These are phyloP conservation scores for Oreohelix idahoensis DNA, from an alignment of 1,140 invertebrate species.

Conservation along the genomic window DNA sequence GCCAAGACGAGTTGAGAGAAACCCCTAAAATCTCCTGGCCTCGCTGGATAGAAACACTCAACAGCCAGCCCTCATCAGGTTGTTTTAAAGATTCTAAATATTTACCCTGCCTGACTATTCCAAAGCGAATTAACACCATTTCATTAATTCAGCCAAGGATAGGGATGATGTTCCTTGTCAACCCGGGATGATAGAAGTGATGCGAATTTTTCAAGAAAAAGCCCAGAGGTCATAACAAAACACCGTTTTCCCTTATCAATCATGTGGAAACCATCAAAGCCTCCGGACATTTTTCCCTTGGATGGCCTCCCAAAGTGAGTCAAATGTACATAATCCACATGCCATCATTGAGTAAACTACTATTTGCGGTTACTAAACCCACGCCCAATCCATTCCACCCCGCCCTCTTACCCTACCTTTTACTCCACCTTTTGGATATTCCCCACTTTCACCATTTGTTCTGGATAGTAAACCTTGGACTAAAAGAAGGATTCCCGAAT, in stretches of 20 bases:
- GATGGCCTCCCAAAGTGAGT: background rate
- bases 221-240: background rate
- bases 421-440: background rate
- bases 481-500: background rate
- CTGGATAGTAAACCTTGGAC: background rate
- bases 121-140: background rate
- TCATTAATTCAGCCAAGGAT: background rate
- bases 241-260: background rate
- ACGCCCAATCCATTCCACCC: background rate
- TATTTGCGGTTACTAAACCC: background rate
- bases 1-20: background rate
- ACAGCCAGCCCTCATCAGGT: background rate
- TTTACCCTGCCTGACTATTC: background rate
- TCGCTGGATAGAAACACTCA: background rate
- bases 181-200: background rate
- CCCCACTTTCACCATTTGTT: background rate
- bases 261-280: background rate
- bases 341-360: background rate
- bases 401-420: background rate
- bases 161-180: background rate
- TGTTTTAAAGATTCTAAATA: background rate
- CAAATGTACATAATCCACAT: background rate
- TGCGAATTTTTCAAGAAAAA: background rate
- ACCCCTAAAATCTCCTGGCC: background rate
- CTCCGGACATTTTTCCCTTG: background rate